Percentiles rank a stretch among this genome's conserved stretches.
Conservation (phyloP, 2,797 vertebrate species). For the Eidolon dupreanum region DNA sequence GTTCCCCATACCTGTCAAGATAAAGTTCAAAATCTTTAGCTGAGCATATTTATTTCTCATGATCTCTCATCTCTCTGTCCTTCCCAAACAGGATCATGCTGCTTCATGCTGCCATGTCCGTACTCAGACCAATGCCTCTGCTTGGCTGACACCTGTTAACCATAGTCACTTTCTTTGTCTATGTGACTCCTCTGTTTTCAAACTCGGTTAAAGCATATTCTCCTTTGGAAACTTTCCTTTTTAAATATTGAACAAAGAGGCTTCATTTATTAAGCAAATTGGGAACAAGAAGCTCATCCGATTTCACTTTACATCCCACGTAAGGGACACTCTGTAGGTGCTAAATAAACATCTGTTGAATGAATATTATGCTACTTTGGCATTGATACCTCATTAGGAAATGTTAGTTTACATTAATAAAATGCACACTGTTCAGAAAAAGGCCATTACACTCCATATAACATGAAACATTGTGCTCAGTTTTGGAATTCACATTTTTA, state of each 20-base stretch:
- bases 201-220: neutral
- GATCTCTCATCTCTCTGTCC: neutral
- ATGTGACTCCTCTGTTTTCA: neutral
- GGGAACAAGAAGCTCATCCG: neutral
- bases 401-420: neutral
- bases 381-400: neutral
- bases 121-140: neutral
- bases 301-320: neutral
- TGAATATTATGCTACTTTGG: neutral
- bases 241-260: neutral
- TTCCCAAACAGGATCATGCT: accelerated
- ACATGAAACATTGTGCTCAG: neutral
- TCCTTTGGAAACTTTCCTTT: neutral
- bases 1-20: neutral
- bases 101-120: neutral
- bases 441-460: neutral
- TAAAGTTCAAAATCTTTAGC: neutral
- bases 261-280: neutral
- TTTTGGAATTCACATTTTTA: neutral
- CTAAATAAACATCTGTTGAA: neutral
- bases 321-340: neutral
- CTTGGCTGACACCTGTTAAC: neutral
- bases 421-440: neutral
- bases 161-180: neutral
- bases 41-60: neutral